Evolutionary conservation across 2,797 vertebrate genomes (phyloP), one percentile per base, ranked within the genome.

Genomic region (Luscinia megarhynchos): DNA sequence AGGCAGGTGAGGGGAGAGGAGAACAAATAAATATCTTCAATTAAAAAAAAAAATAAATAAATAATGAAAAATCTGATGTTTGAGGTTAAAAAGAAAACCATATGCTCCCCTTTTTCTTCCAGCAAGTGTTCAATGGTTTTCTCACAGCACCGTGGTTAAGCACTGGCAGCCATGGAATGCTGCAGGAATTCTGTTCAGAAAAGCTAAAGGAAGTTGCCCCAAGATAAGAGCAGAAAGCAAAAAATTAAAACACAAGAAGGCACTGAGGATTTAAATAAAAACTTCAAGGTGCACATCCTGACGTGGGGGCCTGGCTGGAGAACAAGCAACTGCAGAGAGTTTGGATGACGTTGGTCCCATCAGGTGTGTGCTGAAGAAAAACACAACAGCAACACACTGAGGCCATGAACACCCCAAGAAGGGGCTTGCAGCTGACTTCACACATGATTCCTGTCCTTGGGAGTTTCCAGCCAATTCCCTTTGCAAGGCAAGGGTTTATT

Each of bases 381-480:
- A 89, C 94, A 74, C 45, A 46, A 70, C 84, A 91, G 91, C 66
- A 94, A 64, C 89, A 48, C 73, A 2, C n/a, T 8, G 58, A 83
- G 87, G 66, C 89, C 75, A 29, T 15, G 68, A 83, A 70, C 54
- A 46, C 21, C 89, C 82, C 10, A 0, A 64, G 54, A 78, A 4
- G 32, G 64, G 41, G 53, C 84, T 40, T 34, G 79, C 9, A 68
- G 87, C 84, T 94, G 96, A 87, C 79, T 93, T 92, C 93, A 87
- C 94, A 91, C 93, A 75, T 12, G 75, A 77, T 92, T 93, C 70
- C 91, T 64, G 89, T 91, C 95, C 89, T 92, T 12, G 1, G 84
- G 84, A 93, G 89, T 58, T 89, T 91, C 95, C 89, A 96, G 85
- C 88, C 34, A 91, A 93, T 64, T 91, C 94, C 93, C 91, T 94